Percentiles rank a stretch among this genome's conserved stretches.
phyloP scores from a whole-genome alignment of 2,113 vertebrate genomes.

The Pelecanoides urinatrix region DNA sequence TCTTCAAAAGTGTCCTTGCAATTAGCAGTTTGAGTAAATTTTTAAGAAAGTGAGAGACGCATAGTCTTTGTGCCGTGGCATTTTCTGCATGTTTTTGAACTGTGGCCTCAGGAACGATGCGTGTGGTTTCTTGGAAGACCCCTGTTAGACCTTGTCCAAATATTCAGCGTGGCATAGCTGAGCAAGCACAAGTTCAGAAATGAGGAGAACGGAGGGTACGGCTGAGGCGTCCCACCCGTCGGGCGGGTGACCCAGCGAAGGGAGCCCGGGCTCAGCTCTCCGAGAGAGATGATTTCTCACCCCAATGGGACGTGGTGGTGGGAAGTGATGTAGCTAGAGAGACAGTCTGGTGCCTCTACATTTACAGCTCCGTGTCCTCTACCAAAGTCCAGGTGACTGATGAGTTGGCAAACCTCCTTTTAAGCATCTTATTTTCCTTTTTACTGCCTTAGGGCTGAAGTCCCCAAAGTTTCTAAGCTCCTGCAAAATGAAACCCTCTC shows the following conservation, averaged over 20 bases:
- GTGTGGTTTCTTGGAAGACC: neutral
- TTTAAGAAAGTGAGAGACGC: neutral
- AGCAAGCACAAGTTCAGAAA: neutral
- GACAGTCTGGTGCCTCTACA: neutral
- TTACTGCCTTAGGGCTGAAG: neutral
- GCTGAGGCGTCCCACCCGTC: neutral
- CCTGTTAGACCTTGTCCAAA: neutral
- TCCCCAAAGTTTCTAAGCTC: neutral
- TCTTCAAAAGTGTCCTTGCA: neutral
- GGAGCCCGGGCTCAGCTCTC: neutral
- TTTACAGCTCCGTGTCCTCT: neutral
- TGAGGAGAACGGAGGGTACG: neutral
- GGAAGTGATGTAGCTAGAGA: neutral
- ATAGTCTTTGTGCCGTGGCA: neutral
- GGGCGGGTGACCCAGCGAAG: neutral
- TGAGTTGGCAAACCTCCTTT: neutral
- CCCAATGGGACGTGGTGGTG: neutral
- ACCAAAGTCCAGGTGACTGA: neutral
- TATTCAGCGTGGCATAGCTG: neutral
- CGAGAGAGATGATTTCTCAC: neutral
- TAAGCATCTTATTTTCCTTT: neutral
- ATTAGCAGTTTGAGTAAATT: neutral
- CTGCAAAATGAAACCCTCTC: neutral
- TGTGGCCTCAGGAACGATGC: neutral
- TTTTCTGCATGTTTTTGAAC: neutral